Base-by-base conservation (phyloP, 2,888 invertebrate genomes). In the Orthosia incerta region DNA sequence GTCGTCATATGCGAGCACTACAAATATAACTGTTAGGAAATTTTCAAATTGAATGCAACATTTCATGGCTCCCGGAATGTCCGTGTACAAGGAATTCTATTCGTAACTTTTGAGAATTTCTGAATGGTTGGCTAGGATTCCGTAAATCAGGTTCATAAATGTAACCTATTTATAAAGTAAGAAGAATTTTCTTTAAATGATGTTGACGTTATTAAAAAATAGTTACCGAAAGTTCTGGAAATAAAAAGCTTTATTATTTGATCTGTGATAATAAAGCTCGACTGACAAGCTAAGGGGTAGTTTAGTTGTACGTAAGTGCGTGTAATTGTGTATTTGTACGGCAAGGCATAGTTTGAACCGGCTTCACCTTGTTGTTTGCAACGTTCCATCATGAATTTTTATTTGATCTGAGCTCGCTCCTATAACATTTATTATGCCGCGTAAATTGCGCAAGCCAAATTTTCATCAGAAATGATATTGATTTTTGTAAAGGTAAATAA, bases 21-120 rank as follows among this genome's bases (percentile, higher is more conserved):
- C 83, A 82, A 86, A 87, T 89, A 56, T 79, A 53, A 57, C 76
- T 79, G 83, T 87, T 74, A 77, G 71, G 66, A 83, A 83, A 85
- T 79, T 85, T 87, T 88, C 71, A 89, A 90, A 89, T 89, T 89
- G 86, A 84, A 90, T 87, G 80, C 74, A 84, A 83, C 85, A 87
- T 90, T 88, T 88, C 85, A 87, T 85, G 80, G 80, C 81, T 76
- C 70, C 74, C 61, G 78, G 84, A 79, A 89, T 80, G 86, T 83
- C 78, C 74, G 77, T 75, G 81, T 78, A 79, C 77, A 84, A 83
- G 84, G 86, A 88, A 89, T 89, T 88, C 82, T 80, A 84, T 89
- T 89, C 84, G 82, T 81, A 84, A 88, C 86, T 86, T 87, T 86
- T 83, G 70, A 84, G 83, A 80, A 87, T 87, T 65, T 86, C 78